Conservation (phyloP, 2,888 invertebrate genomes). For the Stenichneumon culpator region DNA sequence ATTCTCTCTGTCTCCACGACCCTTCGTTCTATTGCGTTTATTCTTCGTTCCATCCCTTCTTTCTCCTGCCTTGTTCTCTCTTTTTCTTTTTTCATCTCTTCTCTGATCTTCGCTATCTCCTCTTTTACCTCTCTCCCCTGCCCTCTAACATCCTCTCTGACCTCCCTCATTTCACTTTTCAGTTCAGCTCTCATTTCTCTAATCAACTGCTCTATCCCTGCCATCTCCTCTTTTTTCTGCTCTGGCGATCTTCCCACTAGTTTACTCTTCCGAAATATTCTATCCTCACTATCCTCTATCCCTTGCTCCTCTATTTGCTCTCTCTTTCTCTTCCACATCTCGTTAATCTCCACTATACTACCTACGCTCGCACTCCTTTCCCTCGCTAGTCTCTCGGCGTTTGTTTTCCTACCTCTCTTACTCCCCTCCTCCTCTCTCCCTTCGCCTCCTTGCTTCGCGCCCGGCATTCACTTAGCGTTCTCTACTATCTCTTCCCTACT, state of each 20-base stretch:
- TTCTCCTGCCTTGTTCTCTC: background rate
- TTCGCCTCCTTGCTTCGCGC: too few relatives aligned
- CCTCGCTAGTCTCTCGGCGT: too few relatives aligned
- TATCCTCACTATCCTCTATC: background rate
- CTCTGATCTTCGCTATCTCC: too few relatives aligned
- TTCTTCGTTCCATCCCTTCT: background rate
- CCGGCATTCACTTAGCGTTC: too few relatives aligned
- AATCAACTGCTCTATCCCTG: background rate
- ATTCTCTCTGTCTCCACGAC: background rate
- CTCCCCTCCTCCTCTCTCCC: background rate
- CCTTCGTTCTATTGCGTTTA: background rate
- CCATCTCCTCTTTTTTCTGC: background rate
- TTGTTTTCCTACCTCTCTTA: constrained; percentile 12
- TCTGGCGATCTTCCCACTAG: background rate
- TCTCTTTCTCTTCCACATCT: constrained; percentile 24
- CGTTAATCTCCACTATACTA: background rate
- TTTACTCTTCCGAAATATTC: constrained; percentile 10
- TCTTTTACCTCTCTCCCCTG: too few relatives aligned
- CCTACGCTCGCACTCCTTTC: too few relatives aligned
- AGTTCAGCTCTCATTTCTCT: background rate
- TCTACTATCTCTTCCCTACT: background rate
- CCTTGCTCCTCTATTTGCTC: background rate
- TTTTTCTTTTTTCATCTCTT: constrained; percentile 2
- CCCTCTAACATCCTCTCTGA: too few relatives aligned
- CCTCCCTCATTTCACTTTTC: background rate